Percentiles rank a stretch among this genome's conserved stretches.
Evolutionary conservation across 1,140 invertebrate species (phyloP).

Genomic region (Conus ventricosus): DNA sequence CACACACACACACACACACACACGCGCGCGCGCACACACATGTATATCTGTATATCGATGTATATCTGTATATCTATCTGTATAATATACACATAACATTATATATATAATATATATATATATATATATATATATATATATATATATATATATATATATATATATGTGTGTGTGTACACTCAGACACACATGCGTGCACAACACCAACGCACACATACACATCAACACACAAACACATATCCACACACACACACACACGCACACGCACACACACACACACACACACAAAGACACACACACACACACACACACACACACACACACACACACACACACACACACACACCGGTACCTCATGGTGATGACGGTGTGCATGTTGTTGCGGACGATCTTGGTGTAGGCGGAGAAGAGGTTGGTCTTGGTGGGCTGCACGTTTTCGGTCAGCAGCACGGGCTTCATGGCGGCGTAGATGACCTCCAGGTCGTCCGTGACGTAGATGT

Average conservation of each 20-base stretch:
- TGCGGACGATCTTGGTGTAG: slow-evolving; percentile 87
- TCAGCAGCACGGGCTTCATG: slow-evolving; percentile 75
- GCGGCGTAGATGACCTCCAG: slow-evolving; percentile 73
- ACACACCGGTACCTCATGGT: slow-evolving; percentile 84
- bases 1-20: no score
- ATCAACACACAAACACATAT: neutral
- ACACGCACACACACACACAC: neutral
- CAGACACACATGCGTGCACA: neutral
- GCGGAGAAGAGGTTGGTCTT: slow-evolving; percentile 88
- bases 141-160: no score
- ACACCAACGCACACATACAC: neutral
- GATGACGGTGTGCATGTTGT: slow-evolving; percentile 89
- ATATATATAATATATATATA: no score
- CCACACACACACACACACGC: neutral
- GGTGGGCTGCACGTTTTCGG: slow-evolving; percentile 79
- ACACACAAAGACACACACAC: neutral
- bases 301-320: neutral
- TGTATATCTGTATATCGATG: no score
- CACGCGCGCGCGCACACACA: no score
- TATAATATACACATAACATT: no score
- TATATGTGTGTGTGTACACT: neutral
- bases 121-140: no score
- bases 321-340: slow-evolving; percentile 20
- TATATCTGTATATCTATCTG: no score
- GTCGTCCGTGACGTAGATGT: slow-evolving; percentile 74